Conservation (phyloP, 1,140 invertebrate genomes). For the Oedothorax gibbosus region DNA sequence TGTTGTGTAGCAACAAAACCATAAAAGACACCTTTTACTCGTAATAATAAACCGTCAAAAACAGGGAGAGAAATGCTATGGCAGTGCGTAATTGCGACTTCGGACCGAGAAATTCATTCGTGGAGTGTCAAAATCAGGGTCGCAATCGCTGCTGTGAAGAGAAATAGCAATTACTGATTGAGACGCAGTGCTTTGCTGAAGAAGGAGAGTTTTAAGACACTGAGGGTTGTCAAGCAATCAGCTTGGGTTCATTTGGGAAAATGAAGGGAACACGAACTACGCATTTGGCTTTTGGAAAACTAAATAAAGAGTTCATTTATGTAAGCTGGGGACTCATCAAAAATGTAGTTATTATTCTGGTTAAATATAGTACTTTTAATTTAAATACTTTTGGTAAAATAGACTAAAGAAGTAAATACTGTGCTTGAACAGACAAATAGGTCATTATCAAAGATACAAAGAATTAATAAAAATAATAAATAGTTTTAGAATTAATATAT, state of each 20-base stretch:
- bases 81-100: neutral
- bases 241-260: too few relatives aligned
- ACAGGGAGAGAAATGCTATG: neutral
- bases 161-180: conserved; percentile 46
- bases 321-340: neutral
- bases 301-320: too few relatives aligned
- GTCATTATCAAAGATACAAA: too few relatives aligned
- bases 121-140: conserved; percentile 32
- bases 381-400: too few relatives aligned
- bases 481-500: too few relatives aligned
- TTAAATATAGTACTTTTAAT: too few relatives aligned
- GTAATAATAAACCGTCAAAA: conserved; percentile 42
- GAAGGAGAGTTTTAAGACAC: neutral
- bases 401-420: too few relatives aligned
- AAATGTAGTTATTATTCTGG: too few relatives aligned
- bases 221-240: neutral
- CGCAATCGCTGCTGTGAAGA: conserved; percentile 1
- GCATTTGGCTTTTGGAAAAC: too few relatives aligned
- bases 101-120: conserved; percentile 3
- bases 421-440: too few relatives aligned
- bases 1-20: conserved; percentile 2
- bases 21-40: conserved; percentile 14
- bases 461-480: too few relatives aligned
- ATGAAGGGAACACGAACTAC: too few relatives aligned
- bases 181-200: neutral